phyloP scores from a whole-genome alignment of 2,113 vertebrate species.

The Corvus cornix region DNA sequence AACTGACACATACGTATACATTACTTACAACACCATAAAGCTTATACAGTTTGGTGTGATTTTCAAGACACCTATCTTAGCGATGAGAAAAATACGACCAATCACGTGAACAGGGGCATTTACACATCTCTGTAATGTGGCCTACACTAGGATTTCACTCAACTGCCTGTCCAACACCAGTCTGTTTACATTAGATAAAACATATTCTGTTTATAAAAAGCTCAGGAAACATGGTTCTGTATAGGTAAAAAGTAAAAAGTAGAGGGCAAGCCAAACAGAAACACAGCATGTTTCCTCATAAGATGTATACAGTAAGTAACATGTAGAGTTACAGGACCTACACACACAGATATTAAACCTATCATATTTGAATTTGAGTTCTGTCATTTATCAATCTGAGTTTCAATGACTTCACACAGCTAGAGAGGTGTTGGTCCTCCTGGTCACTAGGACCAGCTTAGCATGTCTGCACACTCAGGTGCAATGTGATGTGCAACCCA shows the following conservation, averaged over 20 bases:
- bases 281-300: accelerated
- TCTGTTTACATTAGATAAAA: neutral
- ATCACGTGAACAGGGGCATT: neutral
- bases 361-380: neutral
- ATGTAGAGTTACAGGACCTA: neutral
- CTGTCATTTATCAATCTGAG: neutral
- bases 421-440: neutral
- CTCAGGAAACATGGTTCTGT: neutral
- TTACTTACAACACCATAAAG: neutral
- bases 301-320: neutral
- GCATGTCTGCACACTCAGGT: neutral
- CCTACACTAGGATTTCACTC: neutral
- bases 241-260: neutral
- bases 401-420: neutral
- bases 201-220: neutral
- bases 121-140: neutral
- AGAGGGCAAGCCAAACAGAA: neutral
- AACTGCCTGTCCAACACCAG: neutral
- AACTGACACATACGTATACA: neutral
- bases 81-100: neutral
- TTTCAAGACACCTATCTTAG: neutral
- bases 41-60: neutral
- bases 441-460: neutral
- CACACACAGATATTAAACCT: neutral
- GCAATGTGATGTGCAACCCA: neutral